Conservation (phyloP, 2,888 invertebrate genomes). For the Eristalis tenax region DNA sequence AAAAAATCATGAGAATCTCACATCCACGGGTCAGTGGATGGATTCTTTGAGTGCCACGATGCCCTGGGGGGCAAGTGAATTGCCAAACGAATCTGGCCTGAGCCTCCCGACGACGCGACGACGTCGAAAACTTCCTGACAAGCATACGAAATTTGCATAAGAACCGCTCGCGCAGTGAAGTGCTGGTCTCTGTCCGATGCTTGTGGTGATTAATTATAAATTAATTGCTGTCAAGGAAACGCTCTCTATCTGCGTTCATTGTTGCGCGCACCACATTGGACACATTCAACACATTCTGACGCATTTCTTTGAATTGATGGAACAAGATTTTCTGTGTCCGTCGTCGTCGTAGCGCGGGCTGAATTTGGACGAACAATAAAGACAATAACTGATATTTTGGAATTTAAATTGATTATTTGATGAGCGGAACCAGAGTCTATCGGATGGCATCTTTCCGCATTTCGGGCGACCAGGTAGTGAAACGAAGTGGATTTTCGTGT, state of each 20-base stretch:
- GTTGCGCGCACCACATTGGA: neutral
- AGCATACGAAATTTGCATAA: neutral
- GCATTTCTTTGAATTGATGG: neutral
- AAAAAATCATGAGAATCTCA: neutral
- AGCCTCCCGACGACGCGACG: neutral
- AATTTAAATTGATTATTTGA: neutral
- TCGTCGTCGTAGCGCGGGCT: neutral
- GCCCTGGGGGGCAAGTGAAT: neutral
- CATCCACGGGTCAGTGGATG: neutral
- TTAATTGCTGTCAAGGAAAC: conserved; percentile 40
- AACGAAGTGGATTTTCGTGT: neutral
- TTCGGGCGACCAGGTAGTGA: neutral
- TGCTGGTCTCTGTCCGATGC: neutral
- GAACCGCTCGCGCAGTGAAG: neutral
- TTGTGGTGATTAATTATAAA: conserved; percentile 49
- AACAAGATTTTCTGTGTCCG: neutral
- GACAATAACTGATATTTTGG: neutral
- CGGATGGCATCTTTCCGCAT: neutral
- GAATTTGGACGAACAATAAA: neutral
- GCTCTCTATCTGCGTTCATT: conserved; percentile 4
- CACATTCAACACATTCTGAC: neutral
- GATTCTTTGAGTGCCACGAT: neutral
- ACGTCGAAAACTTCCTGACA: neutral
- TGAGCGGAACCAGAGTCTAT: neutral
- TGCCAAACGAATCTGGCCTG: neutral